phyloP scores from a whole-genome alignment of 1,140 invertebrate genomes.

The Pseudomyrmex dendroicus region DNA sequence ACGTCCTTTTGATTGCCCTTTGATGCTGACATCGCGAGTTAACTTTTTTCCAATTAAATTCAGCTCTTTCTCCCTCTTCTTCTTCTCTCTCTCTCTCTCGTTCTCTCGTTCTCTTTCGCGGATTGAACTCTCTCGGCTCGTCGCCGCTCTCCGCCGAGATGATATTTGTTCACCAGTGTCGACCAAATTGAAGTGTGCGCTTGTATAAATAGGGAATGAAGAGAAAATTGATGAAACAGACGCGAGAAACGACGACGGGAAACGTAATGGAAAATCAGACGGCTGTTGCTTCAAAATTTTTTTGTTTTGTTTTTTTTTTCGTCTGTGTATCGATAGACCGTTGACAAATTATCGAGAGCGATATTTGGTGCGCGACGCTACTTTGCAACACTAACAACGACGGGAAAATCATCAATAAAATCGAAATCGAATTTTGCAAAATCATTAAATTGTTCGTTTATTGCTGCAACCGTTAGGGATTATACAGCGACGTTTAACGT shows the following conservation, averaged over 20 bases:
- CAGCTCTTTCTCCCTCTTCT: not conserved
- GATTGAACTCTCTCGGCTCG: conserved; percentile 17
- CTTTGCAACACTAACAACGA: too few species aligned
- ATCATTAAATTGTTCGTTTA: too few species aligned
- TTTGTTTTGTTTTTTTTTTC: conserved; percentile 6
- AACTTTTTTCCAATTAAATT: conserved; percentile 62
- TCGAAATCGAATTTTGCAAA: too few species aligned
- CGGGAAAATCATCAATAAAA: not conserved
- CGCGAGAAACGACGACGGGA: conserved; percentile 23
- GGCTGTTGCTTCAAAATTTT: not conserved
- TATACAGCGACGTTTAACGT: too few species aligned
- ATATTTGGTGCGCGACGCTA: not conserved
- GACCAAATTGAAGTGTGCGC: conserved; percentile 39
- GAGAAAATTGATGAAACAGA: conserved; percentile 52
- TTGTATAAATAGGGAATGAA: conserved; percentile 43
- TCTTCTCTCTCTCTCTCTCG: too few species aligned
- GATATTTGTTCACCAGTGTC: conserved; percentile 47
- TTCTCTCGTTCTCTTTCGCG: not conserved
- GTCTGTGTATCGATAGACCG: not conserved
- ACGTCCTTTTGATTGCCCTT: conserved; percentile 55
- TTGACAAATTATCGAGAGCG: conserved; percentile 20
- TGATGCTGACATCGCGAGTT: conserved; percentile 56
- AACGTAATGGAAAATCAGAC: conserved; percentile 26
- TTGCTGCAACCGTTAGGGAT: too few species aligned
- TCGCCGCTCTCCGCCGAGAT: conserved; percentile 6